Evolutionary conservation across 2,888 invertebrate genomes (phyloP), one percentile per base, ranked within the genome.

Genomic region (Parelbella ahira): DNA sequence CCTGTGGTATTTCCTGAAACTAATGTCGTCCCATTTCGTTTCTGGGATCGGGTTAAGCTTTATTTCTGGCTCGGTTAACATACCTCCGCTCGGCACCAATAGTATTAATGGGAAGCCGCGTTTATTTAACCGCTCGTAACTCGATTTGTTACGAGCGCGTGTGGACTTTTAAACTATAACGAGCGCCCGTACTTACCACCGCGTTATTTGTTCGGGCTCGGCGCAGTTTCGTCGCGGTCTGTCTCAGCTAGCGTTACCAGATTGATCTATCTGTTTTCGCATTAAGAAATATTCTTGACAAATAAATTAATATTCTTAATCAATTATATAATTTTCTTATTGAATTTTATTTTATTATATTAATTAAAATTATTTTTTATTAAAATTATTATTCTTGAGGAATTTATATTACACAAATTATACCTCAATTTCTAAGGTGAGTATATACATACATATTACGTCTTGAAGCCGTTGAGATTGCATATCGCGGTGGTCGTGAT

Each of bases 101-200:
- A 65, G 69, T 66, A 63, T 76, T 79, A 79, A 82, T 79, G 77
- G 73, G 65, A 68, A 70, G 68, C 72, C 67, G 62, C 67, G 76
- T 83, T 82, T 84, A 82, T 84, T 83, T 84, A 78, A 83, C 75
- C 72, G 81, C 71, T 82, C 78, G 80, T 83, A 80, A 86, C 72
- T 69, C 60, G 65, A 53, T 60, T 70, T 63, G 75, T 80, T 73
- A 79, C 68, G 71, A 73, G 64, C 61, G 64, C 7, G 41, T 74
- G 76, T 76, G 68, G 77, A 77, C 74, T 77, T 78, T 78, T 72
- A 63, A 69, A 63, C 71, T 64, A 68, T 71, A 66, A 69, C 66
- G 54, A 58, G 53, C 51, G 51, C 45, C 54, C 56, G 55, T 62
- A 62, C 56, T 61, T 62, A 55, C 44, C 59, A 59, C 50, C 59